Conservation (phyloP, 2,113 vertebrate genomes). For the Xenopus laevis region DNA sequence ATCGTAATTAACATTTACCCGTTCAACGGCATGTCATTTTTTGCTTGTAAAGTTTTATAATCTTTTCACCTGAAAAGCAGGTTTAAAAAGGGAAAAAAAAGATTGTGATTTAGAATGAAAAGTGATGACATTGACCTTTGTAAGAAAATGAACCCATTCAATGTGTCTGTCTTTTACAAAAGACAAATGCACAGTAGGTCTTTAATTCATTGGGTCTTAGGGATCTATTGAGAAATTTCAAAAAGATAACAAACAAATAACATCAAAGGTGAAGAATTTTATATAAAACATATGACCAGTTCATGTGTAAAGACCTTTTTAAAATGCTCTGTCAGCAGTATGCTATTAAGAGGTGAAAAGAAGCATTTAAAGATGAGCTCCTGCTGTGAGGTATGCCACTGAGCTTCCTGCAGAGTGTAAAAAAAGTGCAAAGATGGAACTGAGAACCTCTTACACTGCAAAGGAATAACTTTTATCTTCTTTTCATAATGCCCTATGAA, state of each 20-base stretch:
- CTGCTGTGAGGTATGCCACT: slow-evolving; percentile 49
- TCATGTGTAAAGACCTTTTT: slow-evolving; percentile 67
- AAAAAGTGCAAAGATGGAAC: slow-evolving; percentile 49
- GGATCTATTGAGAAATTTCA: slow-evolving; percentile 50
- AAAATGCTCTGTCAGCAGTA: slow-evolving; percentile 67
- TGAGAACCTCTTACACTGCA: slow-evolving; percentile 43
- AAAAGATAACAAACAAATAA: slow-evolving; percentile 57
- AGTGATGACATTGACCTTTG: slow-evolving; percentile 37
- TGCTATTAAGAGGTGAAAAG: slow-evolving; percentile 59
- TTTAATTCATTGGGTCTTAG: slow-evolving; percentile 50
- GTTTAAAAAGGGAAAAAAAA: too few species aligned
- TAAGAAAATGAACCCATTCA: slow-evolving; percentile 46
- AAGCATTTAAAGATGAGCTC: slow-evolving; percentile 54
- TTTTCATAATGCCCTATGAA: slow-evolving; percentile 49
- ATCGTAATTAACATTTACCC: too few species aligned
- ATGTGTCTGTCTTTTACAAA: slow-evolving; percentile 19
- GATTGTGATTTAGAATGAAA: slow-evolving; percentile 14
- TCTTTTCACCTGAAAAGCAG: too few species aligned
- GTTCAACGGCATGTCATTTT: not conserved
- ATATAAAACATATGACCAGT: slow-evolving; percentile 58
- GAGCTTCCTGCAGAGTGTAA: slow-evolving; percentile 42
- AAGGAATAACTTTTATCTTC: slow-evolving; percentile 50
- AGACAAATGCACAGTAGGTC: slow-evolving; percentile 52
- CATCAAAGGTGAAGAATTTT: slow-evolving; percentile 61
- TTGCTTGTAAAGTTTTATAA: not conserved